Percentiles rank a stretch among this genome's conserved stretches.
Evolutionary conservation across 2,888 invertebrate genomes (phyloP).

Genomic region (Sylvicola fuscatus): DNA sequence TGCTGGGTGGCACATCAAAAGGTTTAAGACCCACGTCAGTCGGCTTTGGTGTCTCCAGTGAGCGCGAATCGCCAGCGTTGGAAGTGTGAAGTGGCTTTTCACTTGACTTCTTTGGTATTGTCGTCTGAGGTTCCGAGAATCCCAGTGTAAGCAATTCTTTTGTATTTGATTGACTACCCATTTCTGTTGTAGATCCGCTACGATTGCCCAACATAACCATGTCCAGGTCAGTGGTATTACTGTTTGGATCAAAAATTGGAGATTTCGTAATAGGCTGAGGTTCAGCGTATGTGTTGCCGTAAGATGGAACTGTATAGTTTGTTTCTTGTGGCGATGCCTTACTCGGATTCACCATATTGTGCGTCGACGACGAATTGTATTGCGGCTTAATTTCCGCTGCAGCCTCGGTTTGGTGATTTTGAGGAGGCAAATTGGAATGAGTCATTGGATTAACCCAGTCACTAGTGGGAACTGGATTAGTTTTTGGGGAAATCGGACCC

Average conservation of each 20-base stretch:
- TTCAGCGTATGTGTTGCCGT: too few relatives aligned
- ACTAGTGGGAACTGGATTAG: background rate
- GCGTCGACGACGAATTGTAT: too few relatives aligned
- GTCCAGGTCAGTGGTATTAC: too few relatives aligned
- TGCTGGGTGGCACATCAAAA: constrained; percentile 2
- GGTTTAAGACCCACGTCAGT: background rate
- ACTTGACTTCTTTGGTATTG: background rate
- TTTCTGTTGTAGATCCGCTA: too few relatives aligned
- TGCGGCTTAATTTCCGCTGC: too few relatives aligned
- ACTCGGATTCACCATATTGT: too few relatives aligned
- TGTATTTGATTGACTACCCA: too few relatives aligned
- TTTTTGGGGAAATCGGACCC: constrained; percentile 1
- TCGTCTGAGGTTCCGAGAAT: constrained; percentile 1
- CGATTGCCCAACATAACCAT: too few relatives aligned
- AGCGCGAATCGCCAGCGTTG: background rate
- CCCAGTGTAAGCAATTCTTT: constrained; percentile 3
- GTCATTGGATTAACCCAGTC: background rate
- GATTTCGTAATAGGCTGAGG: too few relatives aligned
- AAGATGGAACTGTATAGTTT: too few relatives aligned
- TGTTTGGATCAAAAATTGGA: too few relatives aligned
- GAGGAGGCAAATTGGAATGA: background rate
- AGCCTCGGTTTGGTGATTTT: background rate
- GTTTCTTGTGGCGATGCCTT: too few relatives aligned
- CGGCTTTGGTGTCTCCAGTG: constrained; percentile 2
- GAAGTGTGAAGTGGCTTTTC: constrained; percentile 2